These are phyloP conservation scores for Phataginus tricuspis DNA, from an alignment of 2,797 vertebrate genomes.

Conservation along the genomic window DNA sequence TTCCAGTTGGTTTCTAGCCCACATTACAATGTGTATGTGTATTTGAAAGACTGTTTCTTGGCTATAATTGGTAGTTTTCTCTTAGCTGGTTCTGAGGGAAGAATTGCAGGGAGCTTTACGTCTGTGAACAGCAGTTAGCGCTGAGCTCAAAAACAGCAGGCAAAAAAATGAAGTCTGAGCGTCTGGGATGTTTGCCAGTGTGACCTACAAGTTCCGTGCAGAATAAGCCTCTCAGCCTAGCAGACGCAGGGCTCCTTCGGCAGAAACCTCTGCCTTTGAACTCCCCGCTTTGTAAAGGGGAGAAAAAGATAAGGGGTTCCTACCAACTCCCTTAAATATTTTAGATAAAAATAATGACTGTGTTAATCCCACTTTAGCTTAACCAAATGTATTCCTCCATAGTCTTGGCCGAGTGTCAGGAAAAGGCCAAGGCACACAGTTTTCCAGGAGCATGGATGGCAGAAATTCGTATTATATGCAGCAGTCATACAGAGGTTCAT, in stretches of 20 bases:
- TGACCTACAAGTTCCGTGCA: constrained; percentile 75
- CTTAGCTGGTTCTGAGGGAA: constrained; percentile 60
- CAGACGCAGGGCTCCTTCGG: constrained; percentile 45
- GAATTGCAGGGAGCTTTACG: constrained; percentile 63
- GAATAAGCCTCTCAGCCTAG: constrained; percentile 66
- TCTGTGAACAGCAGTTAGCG: constrained; percentile 62
- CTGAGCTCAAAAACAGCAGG: constrained; percentile 62
- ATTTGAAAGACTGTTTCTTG: constrained; percentile 70
- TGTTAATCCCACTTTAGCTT: constrained; percentile 67
- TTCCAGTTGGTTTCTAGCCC: constrained; percentile 56
- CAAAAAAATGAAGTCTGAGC: constrained; percentile 74
- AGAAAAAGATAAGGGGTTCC: constrained; percentile 59
- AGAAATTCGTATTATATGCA: not conserved
- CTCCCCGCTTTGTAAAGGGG: constrained; percentile 2
- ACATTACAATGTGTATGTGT: constrained; percentile 59
- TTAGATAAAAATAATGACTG: constrained; percentile 71
- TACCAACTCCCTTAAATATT: constrained; percentile 76
- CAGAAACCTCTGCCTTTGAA: constrained; percentile 59
- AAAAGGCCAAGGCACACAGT: not conserved
- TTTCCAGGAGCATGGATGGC: not conserved
- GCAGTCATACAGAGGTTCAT: not conserved
- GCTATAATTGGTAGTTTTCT: constrained; percentile 73
- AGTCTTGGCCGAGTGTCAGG: constrained; percentile 29
- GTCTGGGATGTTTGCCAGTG: constrained; percentile 73
- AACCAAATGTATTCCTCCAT: constrained; percentile 39